Evolutionary conservation across 2,113 vertebrate species (phyloP).

Genomic region (Scophthalmus maximus): DNA sequence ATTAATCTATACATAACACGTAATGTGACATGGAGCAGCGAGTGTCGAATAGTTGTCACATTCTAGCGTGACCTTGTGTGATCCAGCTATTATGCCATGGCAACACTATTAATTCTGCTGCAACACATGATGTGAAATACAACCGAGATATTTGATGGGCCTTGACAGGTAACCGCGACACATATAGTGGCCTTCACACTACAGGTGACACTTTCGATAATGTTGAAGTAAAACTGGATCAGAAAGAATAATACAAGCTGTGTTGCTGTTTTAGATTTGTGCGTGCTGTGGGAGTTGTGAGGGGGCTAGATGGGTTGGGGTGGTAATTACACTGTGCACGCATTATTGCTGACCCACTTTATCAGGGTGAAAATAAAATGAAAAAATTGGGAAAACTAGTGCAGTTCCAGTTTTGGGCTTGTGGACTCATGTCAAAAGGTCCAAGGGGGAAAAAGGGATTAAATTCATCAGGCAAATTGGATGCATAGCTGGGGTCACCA

Average conservation of each 20-base stretch:
- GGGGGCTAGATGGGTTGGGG: too few species aligned
- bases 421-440: too few species aligned
- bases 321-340: not conserved
- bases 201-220: not conserved
- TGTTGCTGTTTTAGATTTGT: too few species aligned
- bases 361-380: too few species aligned
- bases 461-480: too few species aligned
- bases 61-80: constrained; percentile 69
- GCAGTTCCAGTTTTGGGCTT: too few species aligned
- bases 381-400: too few species aligned
- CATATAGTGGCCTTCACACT: not conserved
- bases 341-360: not conserved
- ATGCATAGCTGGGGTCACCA: too few species aligned
- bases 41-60: constrained; percentile 35
- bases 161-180: constrained; percentile 5
- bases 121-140: constrained; percentile 31
- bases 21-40: too few species aligned
- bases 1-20: not conserved
- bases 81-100: constrained; percentile 25
- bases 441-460: too few species aligned
- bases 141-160: not conserved
- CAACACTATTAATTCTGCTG: constrained; percentile 31
- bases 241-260: not conserved
- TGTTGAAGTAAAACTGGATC: not conserved
- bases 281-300: too few species aligned